Base-by-base conservation (phyloP, 2,113 vertebrate species). In the Eptesicus fuscus region DNA sequence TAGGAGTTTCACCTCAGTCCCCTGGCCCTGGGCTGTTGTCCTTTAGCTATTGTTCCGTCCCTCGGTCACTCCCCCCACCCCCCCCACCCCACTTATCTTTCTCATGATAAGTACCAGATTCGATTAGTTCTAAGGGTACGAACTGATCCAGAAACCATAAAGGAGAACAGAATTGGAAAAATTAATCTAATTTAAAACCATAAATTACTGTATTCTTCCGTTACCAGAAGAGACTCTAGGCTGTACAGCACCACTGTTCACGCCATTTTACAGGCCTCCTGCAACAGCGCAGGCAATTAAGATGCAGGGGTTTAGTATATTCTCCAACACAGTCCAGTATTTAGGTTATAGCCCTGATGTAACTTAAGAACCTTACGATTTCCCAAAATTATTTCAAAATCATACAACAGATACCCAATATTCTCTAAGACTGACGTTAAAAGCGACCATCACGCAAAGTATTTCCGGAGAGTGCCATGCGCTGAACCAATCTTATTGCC, bases 311-410 rank as follows among this genome's bases (percentile, higher is more conserved):
- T 71, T 51, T 73, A 44, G 65, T 83, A 74, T 53, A 86, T 70
- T 14, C 65, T 93, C 63, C 79, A 91, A 85, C 89, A 70, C 1
- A 79, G 59, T 61, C 59, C 23, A 28, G 84, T 37, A 56, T 44
- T 79, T 65, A 67, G 61, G 32, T 69, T 67, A 73, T 22, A 77
- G 28, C 3, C 22, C 53, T 82, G 83, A 91, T 44, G 79, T 51
- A 63, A 85, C 40, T 63, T 70, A 53, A 84, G 37, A 94, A 89
- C 25, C 56, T 83, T 11, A 93, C 37, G 30, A 67, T 53, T 83
- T 86, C 65, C 70, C 49, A 35, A 94, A 94, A 71, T 53, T 70
- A 93, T 85, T 91, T 77, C 12, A 77, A 92, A 94, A 73, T 59
- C 61, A 77, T 44, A 79, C 5, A 76, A 28, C 23, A 74, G 25